phyloP scores from a whole-genome alignment of 2,888 invertebrate genomes.

The Mesorhabditis spiculigera region DNA sequence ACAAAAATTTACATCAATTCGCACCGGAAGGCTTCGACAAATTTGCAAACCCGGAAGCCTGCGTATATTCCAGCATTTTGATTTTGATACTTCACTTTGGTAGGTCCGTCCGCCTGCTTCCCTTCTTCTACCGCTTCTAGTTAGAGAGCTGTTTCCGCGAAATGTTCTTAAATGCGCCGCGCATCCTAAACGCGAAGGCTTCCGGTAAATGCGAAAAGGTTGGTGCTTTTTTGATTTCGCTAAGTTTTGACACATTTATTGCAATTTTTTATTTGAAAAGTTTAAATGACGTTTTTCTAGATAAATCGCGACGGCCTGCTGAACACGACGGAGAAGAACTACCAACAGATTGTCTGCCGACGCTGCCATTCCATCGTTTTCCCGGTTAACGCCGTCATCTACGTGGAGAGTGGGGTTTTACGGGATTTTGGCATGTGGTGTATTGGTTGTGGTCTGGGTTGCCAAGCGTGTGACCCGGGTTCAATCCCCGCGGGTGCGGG shows the following conservation, averaged over 20 bases:
- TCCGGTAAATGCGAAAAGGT: conserved; percentile 31
- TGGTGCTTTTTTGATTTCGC: neutral
- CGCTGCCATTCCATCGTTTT: conserved; percentile 45
- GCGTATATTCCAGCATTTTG: too few relatives aligned
- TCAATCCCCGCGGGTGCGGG: too few relatives aligned
- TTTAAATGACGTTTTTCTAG: conserved; percentile 8
- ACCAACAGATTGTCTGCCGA: conserved; percentile 40
- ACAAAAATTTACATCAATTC: too few relatives aligned
- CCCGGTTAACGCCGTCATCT: conserved; percentile 38
- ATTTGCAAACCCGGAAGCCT: too few relatives aligned
- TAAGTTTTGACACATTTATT: neutral
- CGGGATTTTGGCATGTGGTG: neutral
- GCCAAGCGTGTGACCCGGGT: neutral
- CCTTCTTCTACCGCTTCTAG: too few relatives aligned
- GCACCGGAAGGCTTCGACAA: too few relatives aligned
- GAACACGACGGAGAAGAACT: conserved; percentile 38
- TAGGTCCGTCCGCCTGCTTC: too few relatives aligned
- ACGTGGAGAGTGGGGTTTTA: conserved; percentile 27
- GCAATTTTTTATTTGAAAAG: neutral
- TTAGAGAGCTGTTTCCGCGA: neutral
- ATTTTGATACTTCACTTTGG: too few relatives aligned
- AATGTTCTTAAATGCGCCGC: conserved; percentile 4
- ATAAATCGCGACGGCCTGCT: conserved; percentile 33
- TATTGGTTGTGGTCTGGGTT: conserved; percentile 8
- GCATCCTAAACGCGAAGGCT: conserved; percentile 14